phyloP scores from a whole-genome alignment of 2,113 vertebrate genomes.

The Cnemophilus loriae region DNA sequence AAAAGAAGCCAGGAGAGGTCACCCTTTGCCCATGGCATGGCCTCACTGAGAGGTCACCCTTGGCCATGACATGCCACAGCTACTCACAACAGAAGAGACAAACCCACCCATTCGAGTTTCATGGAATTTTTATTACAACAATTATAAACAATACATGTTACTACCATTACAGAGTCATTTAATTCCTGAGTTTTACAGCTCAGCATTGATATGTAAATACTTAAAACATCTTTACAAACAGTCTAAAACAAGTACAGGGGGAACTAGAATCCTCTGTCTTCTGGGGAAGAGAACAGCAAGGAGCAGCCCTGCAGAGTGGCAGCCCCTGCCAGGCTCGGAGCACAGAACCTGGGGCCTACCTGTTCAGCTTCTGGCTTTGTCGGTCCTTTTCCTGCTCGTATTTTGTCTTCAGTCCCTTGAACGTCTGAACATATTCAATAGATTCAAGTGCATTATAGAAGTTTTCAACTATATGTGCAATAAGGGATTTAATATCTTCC shows the following conservation, averaged over 20 bases:
- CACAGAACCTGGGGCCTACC: not conserved
- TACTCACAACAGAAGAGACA: not conserved
- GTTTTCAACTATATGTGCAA: slow-evolving; percentile 96
- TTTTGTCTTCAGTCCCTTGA: slow-evolving; percentile 93
- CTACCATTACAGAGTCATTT: not conserved
- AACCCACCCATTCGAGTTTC: not conserved
- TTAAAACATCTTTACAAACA: not conserved
- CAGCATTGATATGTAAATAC: not conserved
- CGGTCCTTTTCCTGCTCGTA: slow-evolving; percentile 96
- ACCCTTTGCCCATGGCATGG: not conserved
- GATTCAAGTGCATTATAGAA: slow-evolving; percentile 98
- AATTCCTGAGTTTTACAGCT: not conserved
- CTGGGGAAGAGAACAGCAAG: not conserved
- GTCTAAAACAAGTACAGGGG: not conserved
- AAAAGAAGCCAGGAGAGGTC: not conserved
- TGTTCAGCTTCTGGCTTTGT: slow-evolving; percentile 70
- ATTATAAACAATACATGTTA: not conserved
- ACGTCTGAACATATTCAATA: slow-evolving; percentile 97
- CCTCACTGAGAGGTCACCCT: not conserved
- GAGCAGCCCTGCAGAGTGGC: not conserved
- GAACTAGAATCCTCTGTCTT: not conserved
- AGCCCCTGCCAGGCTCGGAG: not conserved
- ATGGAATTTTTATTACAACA: slow-evolving; percentile 13
- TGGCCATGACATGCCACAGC: not conserved
- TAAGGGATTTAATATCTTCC: slow-evolving; percentile 97